These are phyloP conservation scores for Mnemiopsis leidyi DNA, from an alignment of 37 sponge, comb jelly and placozoan species.

Conservation along the genomic window DNA sequence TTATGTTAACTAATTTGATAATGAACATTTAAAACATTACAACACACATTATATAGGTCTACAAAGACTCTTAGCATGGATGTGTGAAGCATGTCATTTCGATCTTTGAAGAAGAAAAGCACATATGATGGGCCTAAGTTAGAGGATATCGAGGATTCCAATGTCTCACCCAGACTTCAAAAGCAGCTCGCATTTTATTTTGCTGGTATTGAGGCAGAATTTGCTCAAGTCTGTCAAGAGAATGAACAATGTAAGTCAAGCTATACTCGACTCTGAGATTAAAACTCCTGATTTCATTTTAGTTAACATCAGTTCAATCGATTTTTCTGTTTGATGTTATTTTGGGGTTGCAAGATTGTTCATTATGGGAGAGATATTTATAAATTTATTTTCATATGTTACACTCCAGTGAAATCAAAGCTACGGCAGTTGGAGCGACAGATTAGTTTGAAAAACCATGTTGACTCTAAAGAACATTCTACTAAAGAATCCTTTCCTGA, in stretches of 20 bases:
- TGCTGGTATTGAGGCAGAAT: constrained; percentile 48
- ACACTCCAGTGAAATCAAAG: constrained; percentile 54
- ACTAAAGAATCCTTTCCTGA: constrained; percentile 15
- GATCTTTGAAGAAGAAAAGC: constrained; percentile 43
- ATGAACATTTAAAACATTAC: too few relatives aligned
- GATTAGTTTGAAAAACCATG: constrained; percentile 47
- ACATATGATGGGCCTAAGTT: constrained; percentile 48
- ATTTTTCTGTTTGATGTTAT: too few relatives aligned
- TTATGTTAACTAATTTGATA: too few relatives aligned
- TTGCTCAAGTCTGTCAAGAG: constrained; percentile 45
- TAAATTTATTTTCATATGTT: too few relatives aligned
- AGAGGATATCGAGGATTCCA: constrained; percentile 49
- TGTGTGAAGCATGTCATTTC: constrained; percentile 26
- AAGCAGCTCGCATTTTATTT: constrained; percentile 40
- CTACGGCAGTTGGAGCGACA: constrained; percentile 52
- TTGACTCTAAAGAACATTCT: constrained; percentile 16
- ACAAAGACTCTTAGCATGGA: not conserved
- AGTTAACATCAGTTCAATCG: too few relatives aligned
- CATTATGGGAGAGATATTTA: too few relatives aligned
- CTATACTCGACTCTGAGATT: not conserved
- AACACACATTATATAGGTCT: too few relatives aligned
- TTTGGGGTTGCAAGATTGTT: too few relatives aligned
- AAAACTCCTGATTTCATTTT: too few relatives aligned
- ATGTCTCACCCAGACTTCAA: not conserved
- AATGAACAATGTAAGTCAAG: constrained; percentile 43